Conservation (phyloP, 2,888 invertebrate genomes). For the Chloromyia formosa region DNA sequence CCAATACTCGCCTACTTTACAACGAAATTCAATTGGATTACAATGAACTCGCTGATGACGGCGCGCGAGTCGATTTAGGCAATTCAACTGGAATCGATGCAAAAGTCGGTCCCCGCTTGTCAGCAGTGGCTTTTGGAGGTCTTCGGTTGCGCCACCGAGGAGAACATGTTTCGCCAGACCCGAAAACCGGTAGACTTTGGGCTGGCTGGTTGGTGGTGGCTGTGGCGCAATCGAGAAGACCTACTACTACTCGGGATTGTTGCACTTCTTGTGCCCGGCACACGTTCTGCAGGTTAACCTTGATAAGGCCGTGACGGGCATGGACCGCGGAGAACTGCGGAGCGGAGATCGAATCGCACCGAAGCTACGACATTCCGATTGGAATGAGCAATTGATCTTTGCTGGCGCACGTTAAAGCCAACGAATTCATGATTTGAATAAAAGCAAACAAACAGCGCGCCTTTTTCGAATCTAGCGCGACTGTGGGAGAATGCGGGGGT, state of each 20-base stretch:
- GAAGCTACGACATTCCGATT: background rate
- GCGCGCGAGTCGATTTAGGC: background rate
- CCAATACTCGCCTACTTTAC: conserved; percentile 29
- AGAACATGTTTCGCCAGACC: conserved; percentile 4
- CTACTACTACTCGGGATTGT: background rate
- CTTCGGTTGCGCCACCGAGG: background rate
- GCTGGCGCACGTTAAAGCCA: background rate
- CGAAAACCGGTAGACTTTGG: conserved; percentile 23
- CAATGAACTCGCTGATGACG: background rate
- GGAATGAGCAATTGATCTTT: conserved; percentile 14
- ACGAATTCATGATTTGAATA: background rate
- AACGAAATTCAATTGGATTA: conserved; percentile 27
- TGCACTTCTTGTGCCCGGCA: background rate
- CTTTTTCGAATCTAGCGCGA: background rate
- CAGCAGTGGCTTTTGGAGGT: background rate
- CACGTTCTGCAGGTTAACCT: conserved; percentile 22
- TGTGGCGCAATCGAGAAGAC: conserved; percentile 2
- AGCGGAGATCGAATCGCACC: background rate
- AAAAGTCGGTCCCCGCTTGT: background rate
- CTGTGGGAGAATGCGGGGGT: background rate
- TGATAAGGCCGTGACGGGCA: conserved; percentile 26
- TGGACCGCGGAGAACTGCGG: background rate
- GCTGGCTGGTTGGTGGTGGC: no score
- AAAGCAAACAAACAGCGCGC: conserved; percentile 6
- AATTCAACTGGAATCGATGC: conserved; percentile 1